Evolutionary conservation across 1,140 invertebrate species (phyloP).

Genomic region (Diachasmimorpha longicaudata): DNA sequence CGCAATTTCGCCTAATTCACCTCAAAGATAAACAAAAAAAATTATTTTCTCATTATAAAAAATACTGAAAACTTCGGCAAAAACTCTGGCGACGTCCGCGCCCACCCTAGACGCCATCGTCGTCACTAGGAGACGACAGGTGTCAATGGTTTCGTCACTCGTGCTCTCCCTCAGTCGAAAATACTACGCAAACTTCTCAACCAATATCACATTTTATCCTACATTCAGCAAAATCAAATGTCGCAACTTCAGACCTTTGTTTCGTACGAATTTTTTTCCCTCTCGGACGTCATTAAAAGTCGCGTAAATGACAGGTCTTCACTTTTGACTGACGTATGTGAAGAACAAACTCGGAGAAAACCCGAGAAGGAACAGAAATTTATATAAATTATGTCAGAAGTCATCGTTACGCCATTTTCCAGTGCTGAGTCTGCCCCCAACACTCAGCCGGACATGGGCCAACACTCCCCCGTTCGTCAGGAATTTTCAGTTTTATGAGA

Average conservation of each 20-base stretch:
- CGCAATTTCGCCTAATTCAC: background rate
- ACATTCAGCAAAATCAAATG: background rate
- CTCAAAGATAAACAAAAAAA: background rate
- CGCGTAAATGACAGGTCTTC: conserved; percentile 18
- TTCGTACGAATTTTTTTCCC: background rate
- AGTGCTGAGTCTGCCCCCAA: no score
- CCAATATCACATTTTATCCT: background rate
- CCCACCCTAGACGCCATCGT: no score
- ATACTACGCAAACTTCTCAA: no score
- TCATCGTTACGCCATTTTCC: no score
- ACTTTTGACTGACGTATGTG: no score
- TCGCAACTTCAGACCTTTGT: background rate
- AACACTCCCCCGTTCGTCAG: no score
- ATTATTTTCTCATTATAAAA: background rate
- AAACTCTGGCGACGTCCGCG: no score
- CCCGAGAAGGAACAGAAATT: no score
- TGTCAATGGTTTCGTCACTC: conserved; percentile 18
- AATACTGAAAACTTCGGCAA: background rate
- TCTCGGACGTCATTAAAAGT: conserved; percentile 26
- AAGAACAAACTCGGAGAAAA: no score
- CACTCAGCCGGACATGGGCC: no score
- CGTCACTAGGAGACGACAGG: conserved; percentile 2
- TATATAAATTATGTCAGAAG: no score
- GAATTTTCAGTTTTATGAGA: no score
- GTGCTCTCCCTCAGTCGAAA: background rate